Evolutionary conservation across 2,113 vertebrate species (phyloP).

Genomic region (Felis catus): F.catus_Fca126_mat1.0 CM031422.1:19323501-19324000

Average conservation of each 20-base stretch:
- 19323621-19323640: not conserved
- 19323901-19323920: not conserved
- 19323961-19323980: rapidly evolving
- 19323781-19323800: not conserved
- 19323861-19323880: too few relatives aligned
- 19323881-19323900: rapidly evolving
- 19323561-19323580: not conserved
- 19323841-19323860: not conserved
- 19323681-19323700: rapidly evolving
- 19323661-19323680: rapidly evolving
- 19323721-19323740: too few relatives aligned
- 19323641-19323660: not conserved
- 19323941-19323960: rapidly evolving
- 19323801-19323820: not conserved
- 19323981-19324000: not conserved
- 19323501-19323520: not conserved
- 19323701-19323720: not conserved
- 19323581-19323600: not conserved
- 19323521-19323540: not conserved
- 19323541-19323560: not conserved
- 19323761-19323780: not conserved
- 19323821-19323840: not conserved
- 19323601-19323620: not conserved
- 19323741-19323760: not conserved
- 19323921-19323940: not conserved